A percentile compares a stretch with the other conserved stretches of the same genome.
Conservation (phyloP, 2,888 invertebrate species). For the Pilophorus perplexus region DNA sequence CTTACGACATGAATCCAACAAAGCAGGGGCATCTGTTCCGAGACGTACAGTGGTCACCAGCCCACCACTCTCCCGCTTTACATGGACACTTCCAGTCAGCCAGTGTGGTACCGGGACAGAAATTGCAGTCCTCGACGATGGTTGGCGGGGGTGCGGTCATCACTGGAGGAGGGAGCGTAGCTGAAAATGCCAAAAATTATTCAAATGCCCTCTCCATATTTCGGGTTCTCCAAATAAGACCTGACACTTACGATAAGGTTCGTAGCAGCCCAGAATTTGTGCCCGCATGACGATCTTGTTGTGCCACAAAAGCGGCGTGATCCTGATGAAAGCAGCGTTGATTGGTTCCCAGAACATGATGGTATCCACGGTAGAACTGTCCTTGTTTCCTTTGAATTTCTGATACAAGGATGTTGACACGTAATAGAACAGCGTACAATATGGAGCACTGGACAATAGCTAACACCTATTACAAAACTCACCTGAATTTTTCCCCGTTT, state of each 20-base stretch:
- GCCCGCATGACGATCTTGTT: constrained; percentile 68
- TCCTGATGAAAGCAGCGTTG: constrained; percentile 66
- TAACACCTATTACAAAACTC: no score
- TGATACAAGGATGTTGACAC: constrained; percentile 47
- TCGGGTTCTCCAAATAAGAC: no score
- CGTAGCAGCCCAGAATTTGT: constrained; percentile 76
- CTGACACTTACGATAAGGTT: constrained; percentile 67
- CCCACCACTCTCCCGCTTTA: constrained; percentile 64
- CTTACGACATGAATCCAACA: constrained; percentile 63
- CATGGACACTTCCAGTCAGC: constrained; percentile 45
- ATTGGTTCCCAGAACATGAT: constrained; percentile 72
- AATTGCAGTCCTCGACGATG: constrained; percentile 47
- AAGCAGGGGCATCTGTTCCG: constrained; percentile 76
- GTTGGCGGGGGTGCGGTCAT: constrained; percentile 40
- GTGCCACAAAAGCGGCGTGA: constrained; percentile 72
- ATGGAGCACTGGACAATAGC: no score
- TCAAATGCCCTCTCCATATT: no score
- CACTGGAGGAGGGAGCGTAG: constrained; percentile 20
- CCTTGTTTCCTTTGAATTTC: constrained; percentile 71
- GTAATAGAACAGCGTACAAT: not conserved
- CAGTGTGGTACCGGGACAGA: constrained; percentile 51
- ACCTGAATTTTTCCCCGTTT: constrained; percentile 57
- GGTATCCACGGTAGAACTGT: constrained; percentile 60
- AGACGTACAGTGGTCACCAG: constrained; percentile 70
- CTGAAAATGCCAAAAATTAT: no score